Base-by-base conservation (phyloP, 1,140 invertebrate genomes). In the Melanaphis sacchari region DNA sequence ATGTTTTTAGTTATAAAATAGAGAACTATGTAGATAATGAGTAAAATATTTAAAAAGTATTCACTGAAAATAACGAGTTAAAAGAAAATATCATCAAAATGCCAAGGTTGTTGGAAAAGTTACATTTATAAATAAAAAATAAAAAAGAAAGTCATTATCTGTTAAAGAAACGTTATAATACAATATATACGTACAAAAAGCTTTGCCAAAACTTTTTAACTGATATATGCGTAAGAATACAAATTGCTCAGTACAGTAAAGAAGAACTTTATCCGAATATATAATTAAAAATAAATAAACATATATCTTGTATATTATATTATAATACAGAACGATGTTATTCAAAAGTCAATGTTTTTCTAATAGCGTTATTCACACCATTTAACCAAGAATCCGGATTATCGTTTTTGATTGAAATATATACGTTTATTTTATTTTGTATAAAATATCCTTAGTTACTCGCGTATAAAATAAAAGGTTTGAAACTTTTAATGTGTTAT, bases 401-500 rank as follows among this genome's bases (percentile, higher is more conserved):
- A 91, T 91, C 59, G 31, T 54, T 90, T 54, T n/a, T 36, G 36
- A 91, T 76, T 41, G 1, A 76, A 91, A 81, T 43, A 46, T 36
- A 43, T 91, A 43, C 24, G 40, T 49, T n/a, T 88, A 88, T 26
- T n/a, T n/a, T n/a, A n/a, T n/a, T n/a, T 40, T 40, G 31, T 5
- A 26, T 8, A 91, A 91, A 76, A 76, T 43, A 43, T 43, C 15
- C 38, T 76, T n/a, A 76, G n/a, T 76, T n/a, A n/a, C 0, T 18
- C 22, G 5, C 15, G 31, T 31, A 9, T 36, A 41, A n/a, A 43
- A 43, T 91, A 76, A 41, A 90, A 36, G n/a, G 90, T 76, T 31
- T 91, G 40, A 76, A 91, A 91, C 54, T 91, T 91, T 91, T 91
- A 91, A 91, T 76, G 90, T 43, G 24, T 59, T 22, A 31, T 76